Percentiles rank a stretch among this genome's conserved stretches.
Conservation (phyloP, 2,113 vertebrate species). For the Menidia beryllina region DNA sequence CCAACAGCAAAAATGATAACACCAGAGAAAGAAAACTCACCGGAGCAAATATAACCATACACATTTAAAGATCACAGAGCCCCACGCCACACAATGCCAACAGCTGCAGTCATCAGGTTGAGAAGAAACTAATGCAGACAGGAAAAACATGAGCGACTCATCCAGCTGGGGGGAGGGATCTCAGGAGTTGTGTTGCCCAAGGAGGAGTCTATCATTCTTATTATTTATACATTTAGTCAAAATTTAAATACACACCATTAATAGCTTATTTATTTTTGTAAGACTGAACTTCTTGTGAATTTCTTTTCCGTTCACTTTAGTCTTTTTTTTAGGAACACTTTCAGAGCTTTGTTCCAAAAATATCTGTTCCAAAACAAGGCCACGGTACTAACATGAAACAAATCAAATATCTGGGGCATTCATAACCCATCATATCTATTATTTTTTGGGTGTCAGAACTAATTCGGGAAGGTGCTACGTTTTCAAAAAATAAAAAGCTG, state of each 20-base stretch:
- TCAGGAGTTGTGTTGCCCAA: slow-evolving; percentile 32
- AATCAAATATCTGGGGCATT: slow-evolving; percentile 12
- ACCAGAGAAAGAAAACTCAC: slow-evolving; percentile 60
- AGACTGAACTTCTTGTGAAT: too few relatives aligned
- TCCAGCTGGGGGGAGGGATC: slow-evolving; percentile 47
- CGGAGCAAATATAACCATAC: slow-evolving; percentile 84
- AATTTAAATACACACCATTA: neutral
- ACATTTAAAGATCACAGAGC: slow-evolving; percentile 79
- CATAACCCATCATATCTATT: slow-evolving; percentile 7
- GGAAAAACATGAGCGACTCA: slow-evolving; percentile 24
- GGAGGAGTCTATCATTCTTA: slow-evolving; percentile 54
- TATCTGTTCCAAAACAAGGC: neutral
- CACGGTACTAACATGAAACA: slow-evolving; percentile 8
- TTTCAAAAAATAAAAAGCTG: neutral
- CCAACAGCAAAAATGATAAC: neutral
- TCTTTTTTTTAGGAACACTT: neutral
- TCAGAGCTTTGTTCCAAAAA: neutral
- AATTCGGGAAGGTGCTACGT: neutral
- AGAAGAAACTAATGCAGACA: slow-evolving; percentile 42
- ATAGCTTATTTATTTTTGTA: neutral
- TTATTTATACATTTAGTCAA: slow-evolving; percentile 3
- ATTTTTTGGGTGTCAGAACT: neutral
- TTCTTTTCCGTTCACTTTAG: neutral
- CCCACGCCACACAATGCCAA: slow-evolving; percentile 31
- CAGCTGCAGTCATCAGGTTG: slow-evolving; percentile 48